Conservation (phyloP, 2,113 vertebrate genomes). For the Channa maculata region DNA sequence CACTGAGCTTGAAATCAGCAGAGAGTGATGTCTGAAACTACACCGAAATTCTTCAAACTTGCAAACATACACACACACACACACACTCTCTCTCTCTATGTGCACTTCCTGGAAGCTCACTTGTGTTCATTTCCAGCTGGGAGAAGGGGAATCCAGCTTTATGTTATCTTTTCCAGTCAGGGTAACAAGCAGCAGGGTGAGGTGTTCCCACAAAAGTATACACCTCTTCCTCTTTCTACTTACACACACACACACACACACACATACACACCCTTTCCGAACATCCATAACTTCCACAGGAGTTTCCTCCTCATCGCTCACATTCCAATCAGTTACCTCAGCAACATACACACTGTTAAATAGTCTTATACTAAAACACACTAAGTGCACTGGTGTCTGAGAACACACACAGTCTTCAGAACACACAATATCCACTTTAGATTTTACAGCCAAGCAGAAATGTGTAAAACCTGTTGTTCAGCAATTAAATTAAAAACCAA, state of each 20-base stretch:
- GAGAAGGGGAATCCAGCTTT: slow-evolving; percentile 64
- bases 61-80: neutral
- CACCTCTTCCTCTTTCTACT: slow-evolving; percentile 71
- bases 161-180: slow-evolving; percentile 81
- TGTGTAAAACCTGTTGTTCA: slow-evolving; percentile 22
- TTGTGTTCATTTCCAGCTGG: slow-evolving; percentile 59
- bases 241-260: slow-evolving; percentile 24
- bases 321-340: slow-evolving; percentile 73
- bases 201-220: slow-evolving; percentile 79
- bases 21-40: neutral
- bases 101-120: slow-evolving; percentile 15
- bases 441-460: slow-evolving; percentile 38
- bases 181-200: slow-evolving; percentile 65
- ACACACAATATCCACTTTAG: slow-evolving; percentile 9
- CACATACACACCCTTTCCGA: slow-evolving; percentile 66
- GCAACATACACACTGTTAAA: slow-evolving; percentile 12
- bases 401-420: slow-evolving; percentile 9
- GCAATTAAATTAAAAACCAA: slow-evolving; percentile 26
- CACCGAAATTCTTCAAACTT: neutral
- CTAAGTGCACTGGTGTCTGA: slow-evolving; percentile 14
- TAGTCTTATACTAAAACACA: neutral
- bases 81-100: neutral
- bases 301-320: slow-evolving; percentile 80
- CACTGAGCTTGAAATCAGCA: neutral
- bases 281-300: slow-evolving; percentile 79